phyloP scores from a whole-genome alignment of 2,797 vertebrate species.

The Poliocrania exsul region DNA sequence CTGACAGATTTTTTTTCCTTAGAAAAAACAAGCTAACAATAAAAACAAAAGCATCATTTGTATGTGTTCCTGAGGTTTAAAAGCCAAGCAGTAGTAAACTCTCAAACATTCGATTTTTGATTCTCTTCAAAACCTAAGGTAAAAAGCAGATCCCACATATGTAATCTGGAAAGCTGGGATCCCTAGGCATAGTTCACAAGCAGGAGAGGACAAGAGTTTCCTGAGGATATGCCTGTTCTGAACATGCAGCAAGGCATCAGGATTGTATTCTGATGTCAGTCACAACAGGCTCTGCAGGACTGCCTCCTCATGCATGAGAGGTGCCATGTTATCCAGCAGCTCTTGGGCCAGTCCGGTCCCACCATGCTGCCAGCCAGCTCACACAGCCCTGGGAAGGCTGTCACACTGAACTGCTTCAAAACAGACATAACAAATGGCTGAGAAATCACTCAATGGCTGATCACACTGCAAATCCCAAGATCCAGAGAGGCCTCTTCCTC shows the following conservation, averaged over 20 bases:
- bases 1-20: not conserved
- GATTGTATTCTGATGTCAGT: not conserved
- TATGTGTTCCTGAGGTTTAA: not conserved
- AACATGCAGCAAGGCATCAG: accelerated
- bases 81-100: not conserved
- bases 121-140: not conserved
- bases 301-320: accelerated
- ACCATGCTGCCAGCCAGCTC: not conserved
- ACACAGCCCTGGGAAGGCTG: not conserved
- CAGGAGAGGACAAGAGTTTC: not conserved
- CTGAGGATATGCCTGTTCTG: not conserved
- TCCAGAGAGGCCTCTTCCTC: not conserved
- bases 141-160: not conserved
- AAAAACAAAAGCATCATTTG: not conserved
- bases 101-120: not conserved
- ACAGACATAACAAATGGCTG: accelerated
- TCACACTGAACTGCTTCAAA: not conserved
- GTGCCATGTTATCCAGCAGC: not conserved
- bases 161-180: not conserved
- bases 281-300: not conserved
- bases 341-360: not conserved
- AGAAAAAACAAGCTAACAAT: not conserved
- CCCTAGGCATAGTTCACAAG: too few relatives aligned
- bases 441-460: too few relatives aligned
- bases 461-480: not conserved